Conservation (phyloP, 1,140 invertebrate genomes). For the Probaryconus sp. region DNA sequence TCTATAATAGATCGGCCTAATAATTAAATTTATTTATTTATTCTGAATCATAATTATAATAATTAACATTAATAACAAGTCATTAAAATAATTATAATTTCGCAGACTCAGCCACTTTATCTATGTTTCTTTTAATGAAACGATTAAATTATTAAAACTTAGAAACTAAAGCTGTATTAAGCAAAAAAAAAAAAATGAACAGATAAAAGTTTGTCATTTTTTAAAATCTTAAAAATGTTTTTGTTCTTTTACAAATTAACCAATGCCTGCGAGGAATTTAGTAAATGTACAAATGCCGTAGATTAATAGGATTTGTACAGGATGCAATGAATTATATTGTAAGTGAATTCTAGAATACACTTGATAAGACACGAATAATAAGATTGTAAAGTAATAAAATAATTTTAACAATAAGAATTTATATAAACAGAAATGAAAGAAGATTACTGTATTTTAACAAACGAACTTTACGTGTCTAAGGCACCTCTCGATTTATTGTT, state of each 20-base stretch:
- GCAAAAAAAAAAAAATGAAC: constrained; percentile 3
- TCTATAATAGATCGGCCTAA: no score
- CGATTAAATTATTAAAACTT: no score
- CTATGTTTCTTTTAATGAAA: no score
- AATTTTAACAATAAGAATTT: constrained; percentile 62
- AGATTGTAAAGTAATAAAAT: constrained; percentile 54
- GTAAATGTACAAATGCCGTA: constrained; percentile 68
- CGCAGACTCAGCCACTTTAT: no score
- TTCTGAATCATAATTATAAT: no score
- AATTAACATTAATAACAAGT: no score
- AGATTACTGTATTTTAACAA: constrained; percentile 72
- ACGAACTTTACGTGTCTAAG: constrained; percentile 69
- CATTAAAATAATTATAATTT: no score
- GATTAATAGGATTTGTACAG: constrained; percentile 73
- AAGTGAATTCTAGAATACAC: constrained; percentile 46
- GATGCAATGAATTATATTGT: constrained; percentile 65
- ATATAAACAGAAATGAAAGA: constrained; percentile 49
- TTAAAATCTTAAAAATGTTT: neutral
- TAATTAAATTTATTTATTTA: no score
- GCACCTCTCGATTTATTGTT: constrained; percentile 71
- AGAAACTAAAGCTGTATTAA: no score
- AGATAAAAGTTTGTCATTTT: neutral
- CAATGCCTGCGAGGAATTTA: constrained; percentile 47
- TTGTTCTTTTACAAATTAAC: constrained; percentile 15
- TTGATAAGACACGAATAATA: constrained; percentile 37